These are phyloP conservation scores for Drosophila sulfurigaster DNA, from an alignment of 1,140 invertebrate species.

Conservation along the genomic window DNA sequence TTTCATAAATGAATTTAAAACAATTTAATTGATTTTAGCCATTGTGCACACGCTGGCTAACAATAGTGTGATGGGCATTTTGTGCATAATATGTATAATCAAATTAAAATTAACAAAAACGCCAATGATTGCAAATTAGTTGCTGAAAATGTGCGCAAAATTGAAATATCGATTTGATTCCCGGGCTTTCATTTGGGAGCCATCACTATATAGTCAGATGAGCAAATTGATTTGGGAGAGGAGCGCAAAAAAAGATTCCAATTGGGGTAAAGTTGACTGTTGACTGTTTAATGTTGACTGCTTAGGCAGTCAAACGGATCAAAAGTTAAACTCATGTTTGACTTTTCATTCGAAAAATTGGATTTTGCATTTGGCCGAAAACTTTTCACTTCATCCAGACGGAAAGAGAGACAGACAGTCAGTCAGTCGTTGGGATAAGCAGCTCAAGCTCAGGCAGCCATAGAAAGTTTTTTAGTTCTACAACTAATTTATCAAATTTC, in stretches of 20 bases:
- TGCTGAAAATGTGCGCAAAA: slow-evolving; percentile 66
- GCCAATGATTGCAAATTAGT: slow-evolving; percentile 79
- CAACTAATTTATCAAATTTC: slow-evolving; percentile 83
- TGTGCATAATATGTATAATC: slow-evolving; percentile 65
- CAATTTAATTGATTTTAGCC: slow-evolving; percentile 13
- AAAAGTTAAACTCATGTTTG: slow-evolving; percentile 83
- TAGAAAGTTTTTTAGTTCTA: slow-evolving; percentile 67
- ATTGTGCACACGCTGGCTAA: slow-evolving; percentile 17
- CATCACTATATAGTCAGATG: slow-evolving; percentile 17
- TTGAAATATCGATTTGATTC: slow-evolving; percentile 62
- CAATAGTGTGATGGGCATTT: slow-evolving; percentile 13
- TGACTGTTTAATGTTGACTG: slow-evolving; percentile 59
- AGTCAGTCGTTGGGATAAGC: slow-evolving; percentile 49
- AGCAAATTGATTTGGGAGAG: slow-evolving; percentile 37
- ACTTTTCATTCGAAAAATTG: slow-evolving; percentile 84
- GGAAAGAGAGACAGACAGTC: slow-evolving; percentile 47
- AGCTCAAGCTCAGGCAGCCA: slow-evolving; percentile 54
- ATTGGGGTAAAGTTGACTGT: slow-evolving; percentile 28
- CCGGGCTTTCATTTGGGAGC: background rate
- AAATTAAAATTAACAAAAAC: slow-evolving; percentile 82
- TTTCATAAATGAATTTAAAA: slow-evolving; percentile 17
- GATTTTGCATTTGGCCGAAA: slow-evolving; percentile 78
- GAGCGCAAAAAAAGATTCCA: slow-evolving; percentile 16
- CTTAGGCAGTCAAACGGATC: slow-evolving; percentile 72
- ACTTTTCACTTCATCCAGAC: slow-evolving; percentile 51